Base-by-base conservation (phyloP, 2,113 vertebrate genomes). In the Esox niger region DNA sequence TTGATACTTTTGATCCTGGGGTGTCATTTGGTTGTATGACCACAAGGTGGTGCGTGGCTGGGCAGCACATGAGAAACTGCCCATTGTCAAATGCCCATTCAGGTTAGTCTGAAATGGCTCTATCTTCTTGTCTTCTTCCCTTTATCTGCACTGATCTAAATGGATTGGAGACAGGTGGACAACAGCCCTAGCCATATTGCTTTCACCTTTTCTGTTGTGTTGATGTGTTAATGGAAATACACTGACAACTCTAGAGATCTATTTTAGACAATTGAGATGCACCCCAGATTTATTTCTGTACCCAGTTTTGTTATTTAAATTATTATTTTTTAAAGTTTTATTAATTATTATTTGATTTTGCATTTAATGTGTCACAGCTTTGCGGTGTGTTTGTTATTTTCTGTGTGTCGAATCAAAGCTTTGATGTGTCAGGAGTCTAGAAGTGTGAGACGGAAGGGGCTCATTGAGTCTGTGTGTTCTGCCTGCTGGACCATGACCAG, bases 1-100 rank as follows among this genome's bases (percentile, higher is more conserved):
- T 83, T 84, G 86, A 88, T 78, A 83, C 86, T 82, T 81, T 67
- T 69, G 66, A 74, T 52, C 33, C 35, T 67, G 73, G 71, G 71
- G 75, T 75, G 70, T 54, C 10, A 43, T 63, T 5, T 6, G 70
- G 20, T 27, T 62, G 52, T 58, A 64, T 52, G 66, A 74, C 72
- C 78, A 79, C 73, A 47, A 66, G 74, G 79, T 70, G 80, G 80
- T 74, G 64, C 60, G 59, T 84, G 81, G 80, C 72, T 82, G 62
- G 78, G 74, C 83, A 75, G 85, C 69, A 57, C 55, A 60, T 64
- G 20, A 52, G n/a, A 2, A n/a, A 52, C 15, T 38, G 11, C 35
- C 5, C 35, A 6, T 38, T 38, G 35, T 38, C 35, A 38, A 5
- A 5, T 38, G 11, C 11, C 35, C 35, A 38, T 38, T 11, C 11